These are phyloP conservation scores for Cyrtorhinus lividipennis DNA, from an alignment of 1,140 invertebrate genomes.

Conservation along the genomic window DNA sequence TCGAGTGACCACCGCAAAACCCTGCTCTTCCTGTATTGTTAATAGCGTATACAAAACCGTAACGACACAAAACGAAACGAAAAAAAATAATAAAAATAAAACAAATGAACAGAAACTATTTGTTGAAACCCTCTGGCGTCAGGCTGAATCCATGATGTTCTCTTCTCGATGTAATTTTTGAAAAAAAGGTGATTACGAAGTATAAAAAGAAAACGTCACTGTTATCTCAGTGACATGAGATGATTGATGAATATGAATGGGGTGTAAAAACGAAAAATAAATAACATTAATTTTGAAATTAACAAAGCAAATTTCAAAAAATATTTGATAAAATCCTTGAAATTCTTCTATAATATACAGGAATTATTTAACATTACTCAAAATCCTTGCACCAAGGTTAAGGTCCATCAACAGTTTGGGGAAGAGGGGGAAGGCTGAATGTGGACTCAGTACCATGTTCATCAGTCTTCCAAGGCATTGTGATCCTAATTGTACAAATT, in stretches of 20 bases:
- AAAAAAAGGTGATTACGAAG: too few relatives aligned
- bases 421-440: too few relatives aligned
- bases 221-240: neutral
- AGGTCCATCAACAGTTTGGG: too few relatives aligned
- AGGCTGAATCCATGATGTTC: neutral
- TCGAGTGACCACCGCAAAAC: constrained; percentile 33
- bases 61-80: constrained; percentile 22
- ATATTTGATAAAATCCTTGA: neutral
- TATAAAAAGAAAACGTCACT: neutral
- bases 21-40: constrained; percentile 21
- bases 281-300: neutral
- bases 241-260: too few relatives aligned
- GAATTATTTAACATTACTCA: too few relatives aligned
- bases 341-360: too few relatives aligned
- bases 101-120: too few relatives aligned
- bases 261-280: neutral
- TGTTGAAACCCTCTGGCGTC: neutral
- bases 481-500: too few relatives aligned
- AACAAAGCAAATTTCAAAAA: neutral
- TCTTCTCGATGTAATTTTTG: neutral
- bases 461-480: too few relatives aligned
- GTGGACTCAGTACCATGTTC: too few relatives aligned
- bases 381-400: too few relatives aligned
- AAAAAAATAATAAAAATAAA: too few relatives aligned
- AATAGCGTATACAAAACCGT: constrained; percentile 8